Evolutionary conservation across 2,888 invertebrate genomes (phyloP), one percentile per base, ranked within the genome.

Genomic region (Adelognathus sp.): DNA sequence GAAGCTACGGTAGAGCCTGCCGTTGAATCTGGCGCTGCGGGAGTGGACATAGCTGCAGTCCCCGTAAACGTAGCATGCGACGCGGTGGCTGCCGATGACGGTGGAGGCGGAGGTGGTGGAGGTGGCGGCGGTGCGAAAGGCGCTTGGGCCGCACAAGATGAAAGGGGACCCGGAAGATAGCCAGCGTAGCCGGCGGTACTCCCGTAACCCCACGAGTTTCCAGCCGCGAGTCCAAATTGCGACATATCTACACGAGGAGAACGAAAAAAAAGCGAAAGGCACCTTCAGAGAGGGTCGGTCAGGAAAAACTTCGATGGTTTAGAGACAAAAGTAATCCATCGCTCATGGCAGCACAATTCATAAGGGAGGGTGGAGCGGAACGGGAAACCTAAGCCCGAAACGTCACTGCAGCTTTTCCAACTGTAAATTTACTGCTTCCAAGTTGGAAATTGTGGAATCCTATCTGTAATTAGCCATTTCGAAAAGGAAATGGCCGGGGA

Each of bases 171-270:
- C 52, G 94, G 95, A 87, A 97, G 93, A 90, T 97, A 97, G 11
- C 97, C 96, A 0, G 97, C 96, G 91, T 97, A 97, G 11, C 96
- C 97, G 73, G 96, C 95, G 29, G 97, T 96, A 54, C 96, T 95
- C 46, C 97, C 95, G 90, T 97, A 97, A 82, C 97, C 97, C 97
- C 97, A 97, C 9, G 96, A 95, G 92, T 97, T 97, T 86, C 96
- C 95, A 86, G 96, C 95, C 91, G 96, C 96, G 89, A 96, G 92
- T 52, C 96, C 96, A 90, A 97, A 97, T 92, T 96, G 96, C 84
- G 96, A 95, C 96, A 97, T 96, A 92, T 97, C 96, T 97, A 92
- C 2, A 90, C 54, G 58, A 39, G 27, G 27, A 73, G 63, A 14
- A 16, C 36, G 24, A 60, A 58, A 21, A 63, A 21, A 44, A 58